Conservation (phyloP, 2,113 vertebrate species). For the Acrocephalus kingi region DNA sequence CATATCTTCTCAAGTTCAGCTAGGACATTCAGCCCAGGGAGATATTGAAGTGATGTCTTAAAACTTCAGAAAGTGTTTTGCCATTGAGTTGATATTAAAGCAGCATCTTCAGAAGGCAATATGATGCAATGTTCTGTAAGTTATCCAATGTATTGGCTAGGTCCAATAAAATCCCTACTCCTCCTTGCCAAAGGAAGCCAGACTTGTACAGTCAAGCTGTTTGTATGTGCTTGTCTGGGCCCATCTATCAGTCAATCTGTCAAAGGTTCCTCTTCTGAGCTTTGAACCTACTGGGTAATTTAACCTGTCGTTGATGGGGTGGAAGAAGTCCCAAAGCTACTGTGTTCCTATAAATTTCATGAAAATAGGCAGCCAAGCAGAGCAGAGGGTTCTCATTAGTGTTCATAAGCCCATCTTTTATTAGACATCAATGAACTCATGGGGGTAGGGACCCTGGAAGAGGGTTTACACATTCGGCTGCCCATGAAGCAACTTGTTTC, state of each 20-base stretch:
- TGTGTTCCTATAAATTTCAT: conserved; percentile 18
- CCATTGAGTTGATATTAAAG: background rate
- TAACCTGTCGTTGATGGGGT: background rate
- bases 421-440: conserved; percentile 47
- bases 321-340: conserved; percentile 34
- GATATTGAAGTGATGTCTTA: background rate
- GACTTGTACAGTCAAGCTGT: conserved; percentile 2
- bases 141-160: background rate
- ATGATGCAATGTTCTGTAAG: background rate
- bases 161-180: background rate
- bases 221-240: background rate
- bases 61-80: background rate
- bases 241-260: conserved; percentile 42
- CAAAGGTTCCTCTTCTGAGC: conserved; percentile 24
- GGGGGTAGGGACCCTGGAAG: conserved; percentile 21
- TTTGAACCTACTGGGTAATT: conserved; percentile 48
- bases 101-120: background rate
- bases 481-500: conserved; percentile 65
- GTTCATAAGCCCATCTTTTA: conserved; percentile 44
- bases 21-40: background rate
- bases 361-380: conserved; percentile 35
- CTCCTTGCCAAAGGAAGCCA: conserved; percentile 20
- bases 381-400: conserved; percentile 50
- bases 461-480: conserved; percentile 15
- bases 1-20: background rate